Base-by-base conservation (phyloP, 2,113 vertebrate genomes). In the Ptyas mucosa region DNA sequence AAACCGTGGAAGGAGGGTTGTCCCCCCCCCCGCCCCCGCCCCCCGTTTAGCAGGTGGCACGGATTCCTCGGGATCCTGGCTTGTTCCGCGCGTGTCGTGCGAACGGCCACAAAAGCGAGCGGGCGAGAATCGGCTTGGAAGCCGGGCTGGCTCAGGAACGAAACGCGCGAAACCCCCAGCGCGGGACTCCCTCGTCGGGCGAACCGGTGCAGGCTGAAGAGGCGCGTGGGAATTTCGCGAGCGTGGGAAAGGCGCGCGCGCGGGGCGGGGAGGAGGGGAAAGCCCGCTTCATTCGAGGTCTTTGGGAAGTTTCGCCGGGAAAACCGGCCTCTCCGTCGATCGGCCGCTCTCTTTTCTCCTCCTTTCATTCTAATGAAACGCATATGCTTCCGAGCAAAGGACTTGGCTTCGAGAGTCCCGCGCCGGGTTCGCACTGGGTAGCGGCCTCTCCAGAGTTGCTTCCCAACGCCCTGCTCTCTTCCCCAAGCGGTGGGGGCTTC, bases 361-460 rank as follows among this genome's bases (percentile, higher is more conserved):
- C 58, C 93, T 94, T 93, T 94, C 12, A 94, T 96, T 95, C 94
- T 97, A 97, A 97, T 96, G 95, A 95, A 96, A 97, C 39, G 93
- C 97, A 96, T 91, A 95, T 96, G 97, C 95, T 64, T 95, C 97
- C 93, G 95, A 86, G 94, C 93, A 95, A 95, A 95, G 93, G 93
- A 86, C 11, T 94, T 96, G 95, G 95, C 94, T 97, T 97, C 96
- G 96, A 8, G 92, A 95, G 95, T 95, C 95, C 94, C 88, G 26
- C 51, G 75, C 95, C 96, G 69, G 92, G 93, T 96, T 97, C 94
- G 93, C 85, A 91, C 94, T 92, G 94, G 93, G 87, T 90, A 92
- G 91, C 91, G 93, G 92, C 14, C 64, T 34, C 94, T 29, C 29
- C 1, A n/a, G 55, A 64, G 57, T 2, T 52, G 52, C 55, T 85